Base-by-base conservation (phyloP, 2,113 vertebrate species). In the Passer domesticus region DNA sequence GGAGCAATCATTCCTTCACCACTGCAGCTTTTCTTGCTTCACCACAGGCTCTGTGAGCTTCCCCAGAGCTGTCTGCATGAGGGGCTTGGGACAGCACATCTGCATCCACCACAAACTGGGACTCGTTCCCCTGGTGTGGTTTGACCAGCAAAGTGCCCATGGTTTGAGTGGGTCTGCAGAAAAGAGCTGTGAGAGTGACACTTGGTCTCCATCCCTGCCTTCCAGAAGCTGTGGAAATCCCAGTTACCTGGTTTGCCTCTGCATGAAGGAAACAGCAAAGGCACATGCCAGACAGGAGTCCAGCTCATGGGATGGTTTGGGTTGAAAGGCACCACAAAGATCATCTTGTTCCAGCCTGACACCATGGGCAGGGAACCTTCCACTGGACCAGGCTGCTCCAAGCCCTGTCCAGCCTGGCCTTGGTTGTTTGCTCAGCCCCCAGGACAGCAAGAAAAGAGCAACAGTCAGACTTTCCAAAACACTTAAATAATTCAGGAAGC, bases 71-170 rank as follows among this genome's bases (percentile, higher is more conserved):
- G 82, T 27, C 84, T 55, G 60, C 47, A 5, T 1, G 12, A 49
- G 55, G 64, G 60, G 43, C 41, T 68, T 28, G 55, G 82, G 44
- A 25, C 70, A 79, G 62, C 78, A 13, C 22, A 2, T 58, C 74
- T 8, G 1, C 7, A 10, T 6, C 15, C 27, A 15, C 31, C 35
- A 33, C 73, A 58, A 39, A 20, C 1, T 11, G 44, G 3, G 56
- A 1, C 30, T 73, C 9, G 0, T 39, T 15, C 27, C 49, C 1
- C 19, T 23, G 33, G 12, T 16, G 19, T 9, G 6, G 17, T 17
- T 20, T 41, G 69, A 35, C 16, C 68, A 68, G 52, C 43, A 35
- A 28, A 55, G 41, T 20, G 1, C 53, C 52, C 62, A 5, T 0
- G 0, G 4, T 37, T 33, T 31, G 31, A 20, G 58, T 7, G 6